A percentile compares a stretch with the other conserved stretches of the same genome.
These are phyloP conservation scores for Chironomus tepperi DNA, from an alignment of 1,140 invertebrate genomes.

Conservation along the genomic window DNA sequence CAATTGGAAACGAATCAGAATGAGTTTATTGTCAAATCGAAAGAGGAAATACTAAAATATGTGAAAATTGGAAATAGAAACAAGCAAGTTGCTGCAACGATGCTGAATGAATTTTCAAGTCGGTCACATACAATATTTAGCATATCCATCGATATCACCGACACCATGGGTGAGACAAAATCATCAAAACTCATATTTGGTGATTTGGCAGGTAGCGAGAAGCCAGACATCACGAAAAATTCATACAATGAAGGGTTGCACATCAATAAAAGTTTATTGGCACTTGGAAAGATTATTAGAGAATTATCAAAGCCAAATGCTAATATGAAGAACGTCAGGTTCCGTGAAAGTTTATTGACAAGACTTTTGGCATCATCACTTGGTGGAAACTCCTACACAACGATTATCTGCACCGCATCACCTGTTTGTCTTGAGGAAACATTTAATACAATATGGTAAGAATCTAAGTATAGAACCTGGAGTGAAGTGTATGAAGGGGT, in stretches of 20 bases:
- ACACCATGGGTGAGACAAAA: neutral
- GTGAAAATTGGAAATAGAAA: neutral
- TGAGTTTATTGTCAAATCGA: neutral
- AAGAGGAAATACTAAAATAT: neutral
- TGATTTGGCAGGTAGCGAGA: neutral
- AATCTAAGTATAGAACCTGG: no score
- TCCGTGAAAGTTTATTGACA: neutral
- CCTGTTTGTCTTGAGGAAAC: neutral
- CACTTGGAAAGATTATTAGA: neutral
- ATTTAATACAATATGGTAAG: neutral
- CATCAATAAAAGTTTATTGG: neutral
- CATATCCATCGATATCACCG: neutral
- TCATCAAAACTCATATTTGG: neutral
- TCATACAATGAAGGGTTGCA: neutral
- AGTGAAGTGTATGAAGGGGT: no score
- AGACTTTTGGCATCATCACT: neutral
- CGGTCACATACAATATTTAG: neutral
- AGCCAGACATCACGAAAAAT: neutral
- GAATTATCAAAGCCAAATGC: neutral
- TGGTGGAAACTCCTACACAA: neutral
- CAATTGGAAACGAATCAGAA: neutral
- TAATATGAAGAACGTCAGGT: neutral
- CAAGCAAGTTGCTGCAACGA: neutral
- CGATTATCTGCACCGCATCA: neutral
- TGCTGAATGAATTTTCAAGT: conserved; percentile 5